Base-by-base conservation (phyloP, 2,113 vertebrate species). In the Perca fluviatilis region DNA sequence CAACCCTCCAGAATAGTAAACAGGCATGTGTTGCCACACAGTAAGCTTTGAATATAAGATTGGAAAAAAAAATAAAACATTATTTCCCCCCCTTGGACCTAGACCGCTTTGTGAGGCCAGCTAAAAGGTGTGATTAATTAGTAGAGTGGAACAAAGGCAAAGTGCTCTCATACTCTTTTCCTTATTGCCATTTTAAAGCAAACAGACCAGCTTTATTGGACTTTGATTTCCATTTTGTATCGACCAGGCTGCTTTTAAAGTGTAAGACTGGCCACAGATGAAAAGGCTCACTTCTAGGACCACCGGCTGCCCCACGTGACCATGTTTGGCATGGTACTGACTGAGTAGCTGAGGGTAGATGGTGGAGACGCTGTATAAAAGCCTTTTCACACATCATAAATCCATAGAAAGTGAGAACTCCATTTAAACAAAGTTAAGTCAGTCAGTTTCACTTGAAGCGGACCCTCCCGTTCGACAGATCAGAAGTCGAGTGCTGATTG, bases 81-180 rank as follows among this genome's bases (percentile, higher is more conserved):
- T n/a, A 6, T 6, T 33, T 1, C 33, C 33, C 33, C 46, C 21
- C 58, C 13, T 73, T 60, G 23, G 49, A 81, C 49, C 19, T 16
- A 54, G 46, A 33, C 49, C 6, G 14, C 65, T 87, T 72, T 77
- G 82, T 85, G 82, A 67, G 62, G 81, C 60, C 78, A 27, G 62
- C 68, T 90, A 71, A 84, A 80, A 88, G 49, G 49, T 87, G 65
- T 80, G 76, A 90, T 90, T 91, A 92, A 92, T 92, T 82, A 78
- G 58, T 50, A 53, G 66, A 84, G 78, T 79, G 81, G 53, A 91
- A 81, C 51, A 88, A 84, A 73, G 72, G 47, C 75, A 83, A 88
- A 80, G 69, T 69, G 73, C 74, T 77, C 53, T 79, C n/a, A 43
- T 62, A 33, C 70, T 33, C 51, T 77, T 77, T 86, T 13, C 77